These are phyloP conservation scores for Zygothrica quintamaculata DNA, from an alignment of 2,888 invertebrate genomes.

Conservation along the genomic window DNA sequence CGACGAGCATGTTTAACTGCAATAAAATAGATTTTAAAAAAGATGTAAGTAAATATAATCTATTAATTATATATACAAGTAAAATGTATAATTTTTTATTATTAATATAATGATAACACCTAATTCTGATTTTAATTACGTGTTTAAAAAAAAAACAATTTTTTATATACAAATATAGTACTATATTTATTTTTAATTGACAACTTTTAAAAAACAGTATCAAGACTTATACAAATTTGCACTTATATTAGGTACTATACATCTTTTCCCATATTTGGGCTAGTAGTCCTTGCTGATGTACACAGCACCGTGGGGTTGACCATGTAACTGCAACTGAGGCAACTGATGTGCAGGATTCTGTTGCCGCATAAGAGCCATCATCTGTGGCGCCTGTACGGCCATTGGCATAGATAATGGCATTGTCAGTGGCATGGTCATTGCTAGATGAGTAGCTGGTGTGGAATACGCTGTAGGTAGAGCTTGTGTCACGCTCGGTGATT, in stretches of 20 bases:
- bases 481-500: conserved; percentile 24
- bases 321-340: conserved; percentile 40
- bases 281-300: conserved; percentile 68
- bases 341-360: conserved; percentile 39
- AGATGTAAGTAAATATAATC: conserved; percentile 1
- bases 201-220: conserved; percentile 37
- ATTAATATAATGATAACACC: neutral
- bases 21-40: conserved; percentile 20
- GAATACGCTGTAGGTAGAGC: conserved; percentile 39
- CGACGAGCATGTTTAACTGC: conserved; percentile 18
- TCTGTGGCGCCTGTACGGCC: conserved; percentile 62
- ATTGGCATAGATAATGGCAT: conserved; percentile 61
- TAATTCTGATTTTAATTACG: no score
- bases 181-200: conserved; percentile 36
- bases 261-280: neutral
- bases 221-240: conserved; percentile 46
- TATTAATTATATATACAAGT: neutral
- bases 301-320: conserved; percentile 48
- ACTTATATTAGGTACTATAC: conserved; percentile 62
- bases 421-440: conserved; percentile 52
- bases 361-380: conserved; percentile 66
- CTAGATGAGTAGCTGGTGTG: conserved; percentile 43
- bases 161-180: conserved; percentile 6
- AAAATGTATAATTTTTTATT: conserved; percentile 25
- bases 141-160: neutral